Conservation (phyloP, 2,888 invertebrate species). For the Microctonus brassicae region DNA sequence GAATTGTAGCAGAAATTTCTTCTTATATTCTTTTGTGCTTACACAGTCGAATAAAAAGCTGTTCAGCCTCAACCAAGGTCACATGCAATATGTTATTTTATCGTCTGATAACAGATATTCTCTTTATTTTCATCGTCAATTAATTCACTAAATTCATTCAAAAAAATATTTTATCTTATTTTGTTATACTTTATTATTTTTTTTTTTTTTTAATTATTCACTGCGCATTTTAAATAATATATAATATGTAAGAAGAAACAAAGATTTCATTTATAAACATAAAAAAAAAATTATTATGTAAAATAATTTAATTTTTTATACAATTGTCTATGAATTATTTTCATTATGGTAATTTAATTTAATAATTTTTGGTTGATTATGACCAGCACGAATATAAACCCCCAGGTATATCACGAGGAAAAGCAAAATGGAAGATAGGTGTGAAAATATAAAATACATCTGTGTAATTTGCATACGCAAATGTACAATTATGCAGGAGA, state of each 20-base stretch:
- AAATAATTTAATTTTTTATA: neutral
- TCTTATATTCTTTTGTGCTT: neutral
- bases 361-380: neutral
- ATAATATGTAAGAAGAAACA: neutral
- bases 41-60: neutral
- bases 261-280: neutral
- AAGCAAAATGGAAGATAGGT: neutral
- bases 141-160: neutral
- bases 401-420: neutral
- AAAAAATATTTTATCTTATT: neutral
- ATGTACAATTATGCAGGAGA: neutral
- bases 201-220: no score
- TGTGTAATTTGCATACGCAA: neutral
- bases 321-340: neutral
- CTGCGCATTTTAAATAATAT: neutral
- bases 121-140: neutral
- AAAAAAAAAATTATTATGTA: neutral
- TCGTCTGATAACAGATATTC: neutral
- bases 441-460: neutral
- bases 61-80: slow-evolving; percentile 18
- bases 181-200: neutral
- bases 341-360: neutral
- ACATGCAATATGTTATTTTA: neutral
- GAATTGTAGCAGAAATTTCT: neutral
- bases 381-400: neutral